Conservation (phyloP, 2,113 vertebrate genomes). For the Triplophysa tibetana region DNA sequence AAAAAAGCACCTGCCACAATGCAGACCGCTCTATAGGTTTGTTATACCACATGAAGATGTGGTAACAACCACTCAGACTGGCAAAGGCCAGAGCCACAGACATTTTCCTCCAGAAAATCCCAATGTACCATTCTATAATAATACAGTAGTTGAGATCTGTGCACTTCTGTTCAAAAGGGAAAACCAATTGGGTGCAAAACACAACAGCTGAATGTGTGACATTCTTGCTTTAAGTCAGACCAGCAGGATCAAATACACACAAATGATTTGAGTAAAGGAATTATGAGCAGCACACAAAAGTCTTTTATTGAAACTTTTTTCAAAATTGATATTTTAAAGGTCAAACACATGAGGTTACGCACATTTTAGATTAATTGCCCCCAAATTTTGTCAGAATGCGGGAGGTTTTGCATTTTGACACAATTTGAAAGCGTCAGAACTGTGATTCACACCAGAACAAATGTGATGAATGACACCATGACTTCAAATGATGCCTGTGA, state of each 20-base stretch:
- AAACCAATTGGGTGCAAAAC: neutral
- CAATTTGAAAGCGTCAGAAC: neutral
- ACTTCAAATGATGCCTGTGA: neutral
- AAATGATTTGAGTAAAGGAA: slow-evolving; percentile 33
- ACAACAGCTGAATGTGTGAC: neutral
- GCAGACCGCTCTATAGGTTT: neutral
- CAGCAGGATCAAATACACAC: slow-evolving; percentile 35
- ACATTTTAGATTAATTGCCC: neutral
- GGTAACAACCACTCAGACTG: neutral
- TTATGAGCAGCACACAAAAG: slow-evolving; percentile 18
- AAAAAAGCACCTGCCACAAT: too few relatives aligned
- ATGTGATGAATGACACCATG: slow-evolving; percentile 12
- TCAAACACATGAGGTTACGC: neutral
- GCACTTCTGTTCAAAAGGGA: neutral
- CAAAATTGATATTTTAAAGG: neutral
- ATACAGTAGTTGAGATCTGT: neutral
- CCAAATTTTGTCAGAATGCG: neutral
- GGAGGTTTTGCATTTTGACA: slow-evolving; percentile 1
- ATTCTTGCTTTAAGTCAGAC: slow-evolving; percentile 19
- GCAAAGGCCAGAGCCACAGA: neutral
- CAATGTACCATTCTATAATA: too few relatives aligned
- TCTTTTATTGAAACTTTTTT: slow-evolving; percentile 44
- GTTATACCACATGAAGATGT: neutral
- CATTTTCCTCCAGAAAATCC: too few relatives aligned
- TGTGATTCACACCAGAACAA: slow-evolving; percentile 26